These are phyloP conservation scores for Onchidella celtica DNA, from an alignment of 2,888 invertebrate genomes.

Conservation along the genomic window DNA sequence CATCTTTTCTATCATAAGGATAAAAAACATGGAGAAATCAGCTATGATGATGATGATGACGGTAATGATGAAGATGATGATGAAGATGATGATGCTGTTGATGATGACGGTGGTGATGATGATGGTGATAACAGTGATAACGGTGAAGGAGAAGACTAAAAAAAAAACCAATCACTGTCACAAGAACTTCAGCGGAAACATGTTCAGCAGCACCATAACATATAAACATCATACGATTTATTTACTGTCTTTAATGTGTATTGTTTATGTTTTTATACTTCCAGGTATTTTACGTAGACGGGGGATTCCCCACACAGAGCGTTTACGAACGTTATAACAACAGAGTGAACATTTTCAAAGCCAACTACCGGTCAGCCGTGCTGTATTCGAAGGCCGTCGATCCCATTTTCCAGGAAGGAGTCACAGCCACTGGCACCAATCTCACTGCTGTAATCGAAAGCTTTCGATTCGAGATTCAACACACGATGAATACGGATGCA, in stretches of 20 bases:
- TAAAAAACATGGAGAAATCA: no score
- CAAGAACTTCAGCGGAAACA: no score
- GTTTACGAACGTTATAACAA: conserved; percentile 90
- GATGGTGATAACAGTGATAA: no score
- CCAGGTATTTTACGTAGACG: conserved; percentile 89
- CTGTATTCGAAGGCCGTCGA: conserved; percentile 90
- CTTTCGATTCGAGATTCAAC: conserved; percentile 82
- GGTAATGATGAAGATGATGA: no score
- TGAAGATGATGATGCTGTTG: no score
- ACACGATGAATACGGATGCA: conserved; percentile 47
- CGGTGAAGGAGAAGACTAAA: no score
- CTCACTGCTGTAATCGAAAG: conserved; percentile 85
- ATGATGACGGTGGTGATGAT: no score
- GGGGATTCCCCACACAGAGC: conserved; percentile 84
- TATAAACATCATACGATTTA: background rate
- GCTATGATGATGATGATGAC: no score
- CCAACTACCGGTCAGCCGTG: conserved; percentile 87
- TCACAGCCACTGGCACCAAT: conserved; percentile 82
- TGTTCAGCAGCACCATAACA: no score
- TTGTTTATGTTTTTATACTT: background rate
- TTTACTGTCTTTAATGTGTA: background rate
- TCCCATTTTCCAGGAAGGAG: conserved; percentile 85
- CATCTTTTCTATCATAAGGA: no score
- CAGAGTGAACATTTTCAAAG: conserved; percentile 90
- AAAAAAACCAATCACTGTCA: no score